Conservation (phyloP, 37 sponge, comb jelly and placozoan genomes). For the Halichondria panicea region DNA sequence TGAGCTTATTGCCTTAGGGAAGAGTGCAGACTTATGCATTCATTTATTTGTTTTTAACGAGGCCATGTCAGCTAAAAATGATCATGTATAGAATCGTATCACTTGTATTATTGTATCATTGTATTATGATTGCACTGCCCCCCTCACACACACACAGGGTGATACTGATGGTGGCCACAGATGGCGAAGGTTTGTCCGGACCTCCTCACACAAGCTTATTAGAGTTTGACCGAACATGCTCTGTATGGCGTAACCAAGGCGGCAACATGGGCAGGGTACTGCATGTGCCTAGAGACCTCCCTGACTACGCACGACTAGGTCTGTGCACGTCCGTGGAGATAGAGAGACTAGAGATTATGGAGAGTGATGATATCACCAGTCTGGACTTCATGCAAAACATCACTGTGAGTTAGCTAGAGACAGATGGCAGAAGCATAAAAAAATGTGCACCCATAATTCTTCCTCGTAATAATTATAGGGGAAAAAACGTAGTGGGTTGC, state of each 20-base stretch:
- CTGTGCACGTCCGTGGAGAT: conserved; percentile 25
- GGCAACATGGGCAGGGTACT: not conserved
- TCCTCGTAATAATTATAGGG: no score
- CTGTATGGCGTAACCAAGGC: not conserved
- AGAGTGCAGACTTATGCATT: not conserved
- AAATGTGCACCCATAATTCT: no score
- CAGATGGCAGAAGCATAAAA: no score
- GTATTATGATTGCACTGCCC: no score
- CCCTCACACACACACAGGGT: conserved; percentile 14
- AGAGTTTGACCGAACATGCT: conserved; percentile 41
- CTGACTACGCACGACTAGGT: conserved; percentile 11
- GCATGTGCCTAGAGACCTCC: not conserved
- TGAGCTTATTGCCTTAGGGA: not conserved
- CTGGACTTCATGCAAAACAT: conserved; percentile 26
- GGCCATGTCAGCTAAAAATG: no score
- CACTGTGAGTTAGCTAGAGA: no score
- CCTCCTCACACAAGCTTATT: not conserved
- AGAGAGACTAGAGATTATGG: conserved; percentile 9
- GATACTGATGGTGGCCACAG: conserved; percentile 28
- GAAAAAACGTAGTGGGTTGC: not conserved
- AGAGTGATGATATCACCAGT: conserved; percentile 4
- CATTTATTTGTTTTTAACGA: no score
- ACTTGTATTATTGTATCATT: no score
- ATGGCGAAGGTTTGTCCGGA: conserved; percentile 20
- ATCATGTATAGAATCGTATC: no score